Conservation (phyloP, 2,888 invertebrate genomes). For the Leucoma salicis region DNA sequence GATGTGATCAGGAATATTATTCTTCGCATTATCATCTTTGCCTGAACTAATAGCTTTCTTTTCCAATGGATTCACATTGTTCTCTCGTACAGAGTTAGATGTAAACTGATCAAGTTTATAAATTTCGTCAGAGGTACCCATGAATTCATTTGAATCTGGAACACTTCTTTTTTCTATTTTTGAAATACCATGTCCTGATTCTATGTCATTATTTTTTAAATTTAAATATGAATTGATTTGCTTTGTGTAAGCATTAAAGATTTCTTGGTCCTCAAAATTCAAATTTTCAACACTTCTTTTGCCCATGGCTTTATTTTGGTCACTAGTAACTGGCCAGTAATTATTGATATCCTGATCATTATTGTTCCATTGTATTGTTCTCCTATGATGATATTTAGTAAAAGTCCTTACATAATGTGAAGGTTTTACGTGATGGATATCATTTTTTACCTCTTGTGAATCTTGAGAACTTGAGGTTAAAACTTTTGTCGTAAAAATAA, state of each 20-base stretch:
- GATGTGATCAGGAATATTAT: conserved; percentile 44
- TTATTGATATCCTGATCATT: conserved; percentile 46
- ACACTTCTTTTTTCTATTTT: conserved; percentile 54
- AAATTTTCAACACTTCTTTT: conserved; percentile 38
- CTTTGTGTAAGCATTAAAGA: neutral
- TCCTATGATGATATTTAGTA: conserved; percentile 73
- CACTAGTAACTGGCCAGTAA: conserved; percentile 49
- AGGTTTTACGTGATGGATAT: conserved; percentile 64
- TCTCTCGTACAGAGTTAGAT: conserved; percentile 40
- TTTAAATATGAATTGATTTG: conserved; percentile 6
- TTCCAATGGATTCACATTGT: conserved; percentile 44
- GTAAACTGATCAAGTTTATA: conserved; percentile 40
- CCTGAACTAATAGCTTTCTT: conserved; percentile 44
- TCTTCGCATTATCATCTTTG: conserved; percentile 46
- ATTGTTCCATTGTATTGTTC: conserved; percentile 66
- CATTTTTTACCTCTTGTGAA: conserved; percentile 56
- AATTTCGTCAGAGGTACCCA: conserved; percentile 30
- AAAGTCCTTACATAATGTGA: conserved; percentile 72
- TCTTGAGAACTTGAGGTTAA: conserved; percentile 71
- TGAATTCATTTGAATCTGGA: conserved; percentile 51
- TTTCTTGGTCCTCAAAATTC: neutral
- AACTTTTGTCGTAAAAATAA: conserved; percentile 76
- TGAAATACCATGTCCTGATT: conserved; percentile 26
- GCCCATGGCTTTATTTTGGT: conserved; percentile 46
- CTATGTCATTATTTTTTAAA: conserved; percentile 16